Conservation (phyloP, 2,113 vertebrate species). For the Meriones unguiculatus region DNA sequence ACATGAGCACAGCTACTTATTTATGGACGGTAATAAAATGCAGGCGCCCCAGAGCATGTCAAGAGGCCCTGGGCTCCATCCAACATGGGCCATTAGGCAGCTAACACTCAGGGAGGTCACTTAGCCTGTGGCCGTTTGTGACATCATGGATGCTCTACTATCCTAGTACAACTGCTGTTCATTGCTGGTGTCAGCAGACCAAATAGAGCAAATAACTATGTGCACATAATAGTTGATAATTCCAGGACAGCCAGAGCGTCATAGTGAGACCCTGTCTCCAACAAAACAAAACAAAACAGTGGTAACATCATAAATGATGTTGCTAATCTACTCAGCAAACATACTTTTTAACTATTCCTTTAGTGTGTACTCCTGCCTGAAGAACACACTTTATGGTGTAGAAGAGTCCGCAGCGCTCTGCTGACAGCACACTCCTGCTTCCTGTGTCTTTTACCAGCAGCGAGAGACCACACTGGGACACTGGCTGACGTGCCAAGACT, state of each 20-base stretch:
- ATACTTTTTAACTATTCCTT: background rate
- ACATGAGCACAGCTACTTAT: background rate
- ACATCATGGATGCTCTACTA: too few species aligned
- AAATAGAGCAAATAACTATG: background rate
- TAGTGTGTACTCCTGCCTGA: background rate
- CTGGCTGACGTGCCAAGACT: background rate
- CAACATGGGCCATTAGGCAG: background rate
- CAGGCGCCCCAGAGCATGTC: background rate
- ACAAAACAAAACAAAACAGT: background rate
- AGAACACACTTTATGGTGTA: background rate
- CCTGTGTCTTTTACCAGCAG: background rate
- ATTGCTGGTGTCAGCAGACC: background rate
- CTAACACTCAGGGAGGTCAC: background rate
- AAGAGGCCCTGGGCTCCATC: background rate
- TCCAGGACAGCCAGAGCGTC: background rate
- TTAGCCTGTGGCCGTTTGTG: background rate
- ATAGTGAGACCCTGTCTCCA: background rate
- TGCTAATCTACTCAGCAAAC: background rate
- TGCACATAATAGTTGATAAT: background rate
- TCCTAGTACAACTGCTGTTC: too few species aligned
- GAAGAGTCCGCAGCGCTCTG: too few species aligned
- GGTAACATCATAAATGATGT: background rate
- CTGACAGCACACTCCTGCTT: background rate
- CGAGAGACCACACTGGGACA: background rate
- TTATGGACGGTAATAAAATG: background rate